phyloP scores from a whole-genome alignment of 2,113 vertebrate species.

The Ivindomyrus marchei region DNA sequence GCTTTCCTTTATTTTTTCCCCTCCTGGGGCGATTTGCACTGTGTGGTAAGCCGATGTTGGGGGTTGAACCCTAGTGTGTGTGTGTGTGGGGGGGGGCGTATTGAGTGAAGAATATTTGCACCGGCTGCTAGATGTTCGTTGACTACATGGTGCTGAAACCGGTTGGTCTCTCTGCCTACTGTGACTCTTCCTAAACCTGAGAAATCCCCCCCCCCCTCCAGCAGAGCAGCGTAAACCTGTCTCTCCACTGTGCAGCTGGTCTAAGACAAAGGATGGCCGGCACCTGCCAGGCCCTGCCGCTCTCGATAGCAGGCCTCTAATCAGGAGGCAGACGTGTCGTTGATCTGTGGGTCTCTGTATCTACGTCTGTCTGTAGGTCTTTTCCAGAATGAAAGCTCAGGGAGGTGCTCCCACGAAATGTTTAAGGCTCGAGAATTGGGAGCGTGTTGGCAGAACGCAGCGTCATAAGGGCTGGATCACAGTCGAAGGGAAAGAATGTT shows the following conservation, averaged over 20 bases:
- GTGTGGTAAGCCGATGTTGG: neutral
- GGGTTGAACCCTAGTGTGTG: neutral
- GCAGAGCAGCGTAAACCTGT: neutral
- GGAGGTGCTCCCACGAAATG: neutral
- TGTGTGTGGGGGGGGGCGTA: conserved; percentile 23
- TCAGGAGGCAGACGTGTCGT: conserved; percentile 15
- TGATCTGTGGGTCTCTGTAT: conserved; percentile 49
- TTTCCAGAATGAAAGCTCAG: conserved; percentile 18
- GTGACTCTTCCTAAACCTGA: neutral
- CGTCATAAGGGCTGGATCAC: neutral
- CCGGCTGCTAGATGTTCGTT: conserved; percentile 60
- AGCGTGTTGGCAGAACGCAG: neutral
- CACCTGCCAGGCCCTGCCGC: neutral
- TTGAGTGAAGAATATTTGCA: conserved; percentile 37
- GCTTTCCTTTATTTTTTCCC: neutral
- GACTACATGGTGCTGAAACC: conserved; percentile 42
- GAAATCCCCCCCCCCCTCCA: neutral
- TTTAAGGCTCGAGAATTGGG: neutral
- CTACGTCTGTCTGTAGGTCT: conserved; percentile 57
- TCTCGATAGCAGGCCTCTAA: neutral
- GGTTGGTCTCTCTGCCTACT: neutral
- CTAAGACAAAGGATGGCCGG: neutral
- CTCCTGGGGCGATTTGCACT: neutral
- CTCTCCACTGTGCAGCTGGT: neutral
- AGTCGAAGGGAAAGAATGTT: neutral